Conservation (phyloP, 2,113 vertebrate genomes). For the Chrysochloris asiatica region DNA sequence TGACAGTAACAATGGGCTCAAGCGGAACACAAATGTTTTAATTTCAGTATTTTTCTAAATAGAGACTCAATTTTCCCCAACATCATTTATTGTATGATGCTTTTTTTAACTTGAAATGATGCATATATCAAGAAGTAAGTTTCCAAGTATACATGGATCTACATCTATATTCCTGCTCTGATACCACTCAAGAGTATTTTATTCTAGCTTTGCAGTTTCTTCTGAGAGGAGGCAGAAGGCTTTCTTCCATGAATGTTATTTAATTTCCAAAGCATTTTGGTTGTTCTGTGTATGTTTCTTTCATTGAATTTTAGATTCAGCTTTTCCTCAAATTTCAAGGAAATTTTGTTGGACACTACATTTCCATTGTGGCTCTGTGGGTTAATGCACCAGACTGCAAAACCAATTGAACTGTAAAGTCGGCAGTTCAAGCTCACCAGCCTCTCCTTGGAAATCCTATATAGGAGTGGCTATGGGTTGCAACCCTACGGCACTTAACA, state of each 20-base stretch:
- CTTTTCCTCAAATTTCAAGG: slow-evolving; percentile 15
- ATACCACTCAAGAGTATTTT: neutral
- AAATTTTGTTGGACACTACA: neutral
- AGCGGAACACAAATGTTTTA: too few species aligned
- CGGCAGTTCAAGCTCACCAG: too few species aligned
- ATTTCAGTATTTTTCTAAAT: neutral
- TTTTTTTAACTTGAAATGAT: neutral
- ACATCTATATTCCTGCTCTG: neutral
- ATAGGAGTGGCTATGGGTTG: too few species aligned
- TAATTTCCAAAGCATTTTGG: neutral
- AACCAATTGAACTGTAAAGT: too few species aligned
- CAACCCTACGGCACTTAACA: too few species aligned
- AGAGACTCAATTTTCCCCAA: slow-evolving; percentile 6
- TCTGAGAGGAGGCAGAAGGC: neutral
- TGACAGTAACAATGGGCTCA: too few species aligned
- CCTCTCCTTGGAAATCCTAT: too few species aligned
- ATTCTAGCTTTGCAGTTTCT: neutral
- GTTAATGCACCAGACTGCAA: too few species aligned
- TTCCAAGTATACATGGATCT: slow-evolving; percentile 11
- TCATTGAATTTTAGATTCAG: neutral
- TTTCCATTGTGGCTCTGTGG: too few species aligned
- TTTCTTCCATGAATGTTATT: neutral
- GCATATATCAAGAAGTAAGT: neutral
- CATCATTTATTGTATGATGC: neutral
- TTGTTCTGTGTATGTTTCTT: neutral